Percentiles rank a stretch among this genome's conserved stretches.
phyloP scores from a whole-genome alignment of 2,888 invertebrate genomes.

The Dicranocentrus wangi region DNA sequence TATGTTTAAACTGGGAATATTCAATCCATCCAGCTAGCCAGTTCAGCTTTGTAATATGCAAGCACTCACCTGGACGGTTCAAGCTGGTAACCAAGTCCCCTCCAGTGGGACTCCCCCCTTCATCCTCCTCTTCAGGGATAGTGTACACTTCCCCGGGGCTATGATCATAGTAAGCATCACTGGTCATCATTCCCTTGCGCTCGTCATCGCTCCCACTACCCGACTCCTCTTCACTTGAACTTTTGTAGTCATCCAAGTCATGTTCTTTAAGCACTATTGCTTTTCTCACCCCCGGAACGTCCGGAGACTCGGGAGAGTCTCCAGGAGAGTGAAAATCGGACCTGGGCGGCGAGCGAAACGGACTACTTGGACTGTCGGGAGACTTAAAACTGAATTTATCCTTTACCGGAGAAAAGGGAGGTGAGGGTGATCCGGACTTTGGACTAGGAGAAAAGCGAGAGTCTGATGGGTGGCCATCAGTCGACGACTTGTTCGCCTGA shows the following conservation, averaged over 20 bases:
- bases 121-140: slow-evolving; percentile 77
- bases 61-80: slow-evolving; percentile 73
- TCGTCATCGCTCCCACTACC: slow-evolving; percentile 70
- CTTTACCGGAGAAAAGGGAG: slow-evolving; percentile 62
- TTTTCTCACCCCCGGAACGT: slow-evolving; percentile 71
- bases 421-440: slow-evolving; percentile 69
- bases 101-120: slow-evolving; percentile 76
- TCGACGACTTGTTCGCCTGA: slow-evolving; percentile 38
- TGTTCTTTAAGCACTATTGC: slow-evolving; percentile 72
- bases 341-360: slow-evolving; percentile 65
- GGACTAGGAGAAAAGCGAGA: slow-evolving; percentile 62
- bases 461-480: neutral
- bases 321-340: slow-evolving; percentile 54
- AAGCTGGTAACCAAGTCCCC: slow-evolving; percentile 76
- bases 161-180: slow-evolving; percentile 74
- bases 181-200: slow-evolving; percentile 51
- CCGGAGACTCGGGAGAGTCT: slow-evolving; percentile 70
- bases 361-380: slow-evolving; percentile 61
- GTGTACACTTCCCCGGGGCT: slow-evolving; percentile 77
- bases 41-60: slow-evolving; percentile 40
- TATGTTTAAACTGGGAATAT: slow-evolving; percentile 31
- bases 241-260: slow-evolving; percentile 73
- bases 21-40: slow-evolving; percentile 60
- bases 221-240: slow-evolving; percentile 72
- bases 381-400: slow-evolving; percentile 51